Percentiles rank a stretch among this genome's conserved stretches.
phyloP scores from a whole-genome alignment of 2,888 invertebrate species.

The Bellardia bayeri region DNA sequence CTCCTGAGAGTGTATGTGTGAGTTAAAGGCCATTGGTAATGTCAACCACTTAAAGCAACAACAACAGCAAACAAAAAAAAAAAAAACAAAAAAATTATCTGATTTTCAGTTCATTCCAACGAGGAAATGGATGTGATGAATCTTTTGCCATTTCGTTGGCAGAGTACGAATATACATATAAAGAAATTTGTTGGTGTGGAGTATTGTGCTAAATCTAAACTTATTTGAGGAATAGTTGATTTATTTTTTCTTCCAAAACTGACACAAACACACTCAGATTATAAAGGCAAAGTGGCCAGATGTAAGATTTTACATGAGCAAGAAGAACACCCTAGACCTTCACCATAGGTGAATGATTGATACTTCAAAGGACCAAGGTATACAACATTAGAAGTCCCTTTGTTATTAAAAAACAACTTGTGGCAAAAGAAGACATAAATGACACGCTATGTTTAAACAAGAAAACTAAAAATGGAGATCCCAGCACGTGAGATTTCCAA shows the following conservation, averaged over 20 bases:
- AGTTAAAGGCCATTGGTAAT: constrained; percentile 17
- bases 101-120: constrained; percentile 47
- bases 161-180: not conserved
- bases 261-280: not conserved
- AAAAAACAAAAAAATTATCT: constrained; percentile 44
- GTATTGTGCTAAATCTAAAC: not conserved
- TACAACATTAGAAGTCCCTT: too few species aligned
- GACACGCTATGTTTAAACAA: too few species aligned
- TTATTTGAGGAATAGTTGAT: constrained; percentile 10
- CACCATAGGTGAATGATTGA: too few species aligned
- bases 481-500: too few species aligned
- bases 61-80: too few species aligned
- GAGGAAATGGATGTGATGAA: not conserved
- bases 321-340: too few species aligned
- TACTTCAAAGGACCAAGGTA: too few species aligned
- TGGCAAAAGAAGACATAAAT: too few species aligned
- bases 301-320: not conserved
- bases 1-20: not conserved
- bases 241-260: not conserved
- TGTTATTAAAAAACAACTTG: too few species aligned
- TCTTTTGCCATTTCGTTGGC: constrained; percentile 3
- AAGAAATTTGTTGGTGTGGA: not conserved
- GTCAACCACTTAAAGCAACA: constrained; percentile 56
- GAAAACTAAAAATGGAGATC: too few species aligned
- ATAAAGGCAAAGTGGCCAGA: not conserved